Evolutionary conservation across 2,888 invertebrate genomes (phyloP), one percentile per base, ranked within the genome.

Genomic region (Mimumesa dahlbomi): DNA sequence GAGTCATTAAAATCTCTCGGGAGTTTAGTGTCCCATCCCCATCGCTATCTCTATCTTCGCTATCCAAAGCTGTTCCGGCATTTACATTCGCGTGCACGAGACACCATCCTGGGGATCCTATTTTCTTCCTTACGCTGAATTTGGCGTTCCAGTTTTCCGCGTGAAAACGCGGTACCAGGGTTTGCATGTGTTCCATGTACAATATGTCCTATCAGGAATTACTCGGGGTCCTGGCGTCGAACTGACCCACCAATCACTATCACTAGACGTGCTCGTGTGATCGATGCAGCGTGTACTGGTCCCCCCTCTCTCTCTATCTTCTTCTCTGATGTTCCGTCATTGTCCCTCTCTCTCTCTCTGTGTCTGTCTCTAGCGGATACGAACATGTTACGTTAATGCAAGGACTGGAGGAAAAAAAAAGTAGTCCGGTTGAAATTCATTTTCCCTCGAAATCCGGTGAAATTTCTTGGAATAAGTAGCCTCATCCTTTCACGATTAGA

Each of bases 1-100:
- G 34, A 66, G 68, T 79, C 81, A 80, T 85, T 85, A 84, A 79
- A 78, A 62, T 58, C 77, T 67, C 64, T 42, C 66, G 42, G 3
- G 57, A 45, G 13, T 25, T 29, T 40, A 13, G n/a, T 18, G 7
- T 53, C 43, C 34, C 29, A 19, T 38, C 22, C 34, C 14, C 36
- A 25, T 45, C 22, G 14, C 31, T 14, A 4, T 18, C 22, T n/a
- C 16, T 18, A 22, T 25, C 25, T 25, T 11, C 29, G 36, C 13
- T 34, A 13, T 2, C n/a, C 22, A 9, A 7, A 16, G 13, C n/a
- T n/a, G n/a, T n/a, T n/a, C n/a, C n/a, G n/a, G n/a, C n/a, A n/a
- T n/a, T n/a, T n/a, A n/a, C n/a, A n/a, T n/a, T n/a, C n/a, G n/a
- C n/a, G n/a, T 25, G 25, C 25, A 5, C 25, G 40, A 16, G 18